Percentiles rank a stretch among this genome's conserved stretches.
phyloP scores from a whole-genome alignment of 2,888 invertebrate species.

The Lasioglossum morio region DNA sequence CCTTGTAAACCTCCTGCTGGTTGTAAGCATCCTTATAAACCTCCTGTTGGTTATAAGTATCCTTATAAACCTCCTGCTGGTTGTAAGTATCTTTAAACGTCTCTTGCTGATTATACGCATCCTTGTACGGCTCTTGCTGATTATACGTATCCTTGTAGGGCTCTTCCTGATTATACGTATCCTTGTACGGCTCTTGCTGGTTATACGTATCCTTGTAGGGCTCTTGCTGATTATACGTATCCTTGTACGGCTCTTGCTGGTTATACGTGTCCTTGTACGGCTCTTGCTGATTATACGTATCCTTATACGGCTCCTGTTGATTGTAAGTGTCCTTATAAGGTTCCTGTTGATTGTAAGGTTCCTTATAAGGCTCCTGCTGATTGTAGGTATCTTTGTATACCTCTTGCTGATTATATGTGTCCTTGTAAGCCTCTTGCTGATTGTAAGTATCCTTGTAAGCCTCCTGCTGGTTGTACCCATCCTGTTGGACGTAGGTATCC shows the following conservation, averaged over 20 bases:
- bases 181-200: background rate
- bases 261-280: slow-evolving; percentile 27
- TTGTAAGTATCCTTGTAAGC: slow-evolving; percentile 24
- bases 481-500: slow-evolving; percentile 19
- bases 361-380: slow-evolving; percentile 30
- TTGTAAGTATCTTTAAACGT: slow-evolving; percentile 15
- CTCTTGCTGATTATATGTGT: slow-evolving; percentile 34
- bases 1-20: slow-evolving; percentile 44
- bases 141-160: slow-evolving; percentile 35
- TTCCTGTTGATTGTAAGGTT: slow-evolving; percentile 33
- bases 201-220: slow-evolving; percentile 39
- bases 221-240: slow-evolving; percentile 41
- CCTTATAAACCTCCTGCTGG: slow-evolving; percentile 45
- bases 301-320: slow-evolving; percentile 28
- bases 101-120: slow-evolving; percentile 39
- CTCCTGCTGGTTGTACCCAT: slow-evolving; percentile 36
- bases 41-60: slow-evolving; percentile 22
- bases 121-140: background rate
- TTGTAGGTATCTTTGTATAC: slow-evolving; percentile 24
- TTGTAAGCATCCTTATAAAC: slow-evolving; percentile 17
- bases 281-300: slow-evolving; percentile 33
- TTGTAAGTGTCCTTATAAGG: slow-evolving; percentile 22
- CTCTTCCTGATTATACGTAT: slow-evolving; percentile 36
- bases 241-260: slow-evolving; percentile 30
- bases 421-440: slow-evolving; percentile 29